Evolutionary conservation across 1,140 invertebrate genomes (phyloP).

Genomic region (Megathymus violae): DNA sequence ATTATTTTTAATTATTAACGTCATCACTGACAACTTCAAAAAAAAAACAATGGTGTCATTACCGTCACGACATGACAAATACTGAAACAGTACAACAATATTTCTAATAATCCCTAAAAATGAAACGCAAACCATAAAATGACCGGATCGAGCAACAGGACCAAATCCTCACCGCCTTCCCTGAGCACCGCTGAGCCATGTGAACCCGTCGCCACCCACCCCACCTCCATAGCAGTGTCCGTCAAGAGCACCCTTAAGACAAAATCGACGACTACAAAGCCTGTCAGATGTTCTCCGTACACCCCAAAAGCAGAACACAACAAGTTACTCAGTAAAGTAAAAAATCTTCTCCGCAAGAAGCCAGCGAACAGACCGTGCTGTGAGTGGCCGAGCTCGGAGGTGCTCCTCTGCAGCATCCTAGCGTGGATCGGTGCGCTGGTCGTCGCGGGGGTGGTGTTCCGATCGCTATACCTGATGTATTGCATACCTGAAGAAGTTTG

Average conservation of each 20-base stretch:
- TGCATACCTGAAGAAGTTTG: slow-evolving; percentile 43
- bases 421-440: slow-evolving; percentile 46
- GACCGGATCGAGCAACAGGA: too few species aligned
- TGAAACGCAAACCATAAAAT: too few species aligned
- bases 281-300: background rate
- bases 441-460: slow-evolving; percentile 40
- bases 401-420: slow-evolving; percentile 28
- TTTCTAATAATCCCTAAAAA: too few species aligned
- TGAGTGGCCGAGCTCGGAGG: background rate
- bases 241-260: background rate
- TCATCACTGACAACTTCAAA: too few species aligned
- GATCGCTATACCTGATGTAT: slow-evolving; percentile 55
- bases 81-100: too few species aligned
- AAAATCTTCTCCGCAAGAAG: background rate
- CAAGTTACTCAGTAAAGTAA: background rate
- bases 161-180: too few species aligned
- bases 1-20: too few species aligned
- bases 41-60: too few species aligned
- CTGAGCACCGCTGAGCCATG: too few species aligned
- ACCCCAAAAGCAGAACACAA: background rate
- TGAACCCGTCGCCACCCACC: too few species aligned
- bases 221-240: too few species aligned
- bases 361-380: background rate
- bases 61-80: too few species aligned
- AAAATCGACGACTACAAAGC: background rate